These are phyloP conservation scores for Rhingia rostrata DNA, from an alignment of 2,888 invertebrate genomes.

Conservation along the genomic window DNA sequence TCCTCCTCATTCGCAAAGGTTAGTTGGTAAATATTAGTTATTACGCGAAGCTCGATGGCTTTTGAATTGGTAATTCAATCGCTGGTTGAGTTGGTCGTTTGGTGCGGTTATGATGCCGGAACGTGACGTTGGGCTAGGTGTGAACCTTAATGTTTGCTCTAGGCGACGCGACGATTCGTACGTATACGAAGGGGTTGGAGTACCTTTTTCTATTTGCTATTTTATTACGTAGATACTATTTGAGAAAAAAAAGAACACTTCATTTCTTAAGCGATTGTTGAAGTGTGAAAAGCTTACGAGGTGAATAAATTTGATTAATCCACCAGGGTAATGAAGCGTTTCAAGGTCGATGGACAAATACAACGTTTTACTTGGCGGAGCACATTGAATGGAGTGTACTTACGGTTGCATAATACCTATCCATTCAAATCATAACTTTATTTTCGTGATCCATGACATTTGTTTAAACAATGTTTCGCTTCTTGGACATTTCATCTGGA, in stretches of 20 bases:
- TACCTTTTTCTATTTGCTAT: constrained; percentile 9
- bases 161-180: constrained; percentile 8
- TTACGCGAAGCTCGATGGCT: constrained; percentile 56
- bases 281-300: constrained; percentile 26
- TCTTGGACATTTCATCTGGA: no score
- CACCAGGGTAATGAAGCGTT: constrained; percentile 5
- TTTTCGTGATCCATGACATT: no score
- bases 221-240: constrained; percentile 15
- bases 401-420: no score
- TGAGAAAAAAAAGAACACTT: constrained; percentile 23
- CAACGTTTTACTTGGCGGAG: no score
- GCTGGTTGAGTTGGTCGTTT: constrained; percentile 30
- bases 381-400: no score
- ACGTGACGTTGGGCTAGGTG: constrained; percentile 28
- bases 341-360: constrained; percentile 12
- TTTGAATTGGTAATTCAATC: constrained; percentile 58
- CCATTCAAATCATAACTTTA: no score
- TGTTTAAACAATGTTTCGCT: no score
- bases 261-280: constrained; percentile 14
- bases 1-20: constrained; percentile 40
- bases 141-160: constrained; percentile 49
- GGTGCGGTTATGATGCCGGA: constrained; percentile 7
- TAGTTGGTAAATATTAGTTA: constrained; percentile 63
- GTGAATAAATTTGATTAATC: constrained; percentile 3
- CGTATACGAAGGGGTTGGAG: constrained; percentile 28